Conservation (phyloP, 2,888 invertebrate genomes). For the Lamellibrachia columna region DNA sequence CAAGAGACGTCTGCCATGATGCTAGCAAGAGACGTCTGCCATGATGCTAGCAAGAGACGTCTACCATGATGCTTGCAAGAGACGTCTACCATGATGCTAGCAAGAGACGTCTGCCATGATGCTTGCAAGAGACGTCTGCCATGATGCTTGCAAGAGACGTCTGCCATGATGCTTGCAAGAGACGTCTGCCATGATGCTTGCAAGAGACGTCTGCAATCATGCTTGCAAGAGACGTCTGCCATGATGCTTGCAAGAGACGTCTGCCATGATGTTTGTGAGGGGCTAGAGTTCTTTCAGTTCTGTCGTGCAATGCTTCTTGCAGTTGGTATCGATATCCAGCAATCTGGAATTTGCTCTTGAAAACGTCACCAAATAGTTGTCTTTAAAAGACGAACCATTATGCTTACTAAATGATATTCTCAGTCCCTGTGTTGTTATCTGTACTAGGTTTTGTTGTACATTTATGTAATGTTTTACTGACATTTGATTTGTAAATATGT, state of each 20-base stretch:
- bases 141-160: background rate
- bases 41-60: background rate
- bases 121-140: background rate
- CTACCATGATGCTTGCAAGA: background rate
- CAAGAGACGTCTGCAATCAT: background rate
- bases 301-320: background rate
- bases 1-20: background rate
- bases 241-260: background rate
- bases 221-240: background rate
- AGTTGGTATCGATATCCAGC: background rate
- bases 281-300: background rate
- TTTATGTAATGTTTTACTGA: background rate
- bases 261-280: too few species aligned
- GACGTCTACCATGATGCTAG: background rate
- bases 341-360: background rate
- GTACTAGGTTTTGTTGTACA: background rate
- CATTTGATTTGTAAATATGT: too few species aligned
- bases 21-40: background rate
- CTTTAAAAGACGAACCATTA: background rate
- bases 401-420: background rate
- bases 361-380: background rate
- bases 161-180: background rate
- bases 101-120: background rate
- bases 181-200: background rate
- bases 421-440: background rate